These are phyloP conservation scores for Euclidia mi DNA, from an alignment of 2,888 invertebrate genomes.

Conservation along the genomic window DNA sequence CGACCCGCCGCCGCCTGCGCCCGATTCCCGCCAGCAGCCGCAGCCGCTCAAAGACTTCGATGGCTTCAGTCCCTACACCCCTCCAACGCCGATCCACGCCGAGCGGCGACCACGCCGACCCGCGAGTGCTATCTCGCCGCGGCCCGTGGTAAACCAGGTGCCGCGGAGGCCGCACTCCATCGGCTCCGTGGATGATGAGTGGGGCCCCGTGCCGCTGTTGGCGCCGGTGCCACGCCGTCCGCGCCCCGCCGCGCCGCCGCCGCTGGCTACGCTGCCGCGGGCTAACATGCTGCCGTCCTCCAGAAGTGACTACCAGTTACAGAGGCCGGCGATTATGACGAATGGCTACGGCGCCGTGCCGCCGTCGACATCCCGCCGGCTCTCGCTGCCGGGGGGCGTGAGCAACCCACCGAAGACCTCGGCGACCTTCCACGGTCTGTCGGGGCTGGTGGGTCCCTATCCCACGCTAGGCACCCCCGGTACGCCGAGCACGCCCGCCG, in stretches of 20 bases:
- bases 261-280: slow-evolving; percentile 83
- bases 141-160: slow-evolving; percentile 70
- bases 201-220: slow-evolving; percentile 85
- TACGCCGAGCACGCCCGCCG: slow-evolving; percentile 90
- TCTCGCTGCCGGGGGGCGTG: slow-evolving; percentile 89
- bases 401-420: slow-evolving; percentile 89
- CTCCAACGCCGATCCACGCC: slow-evolving; percentile 81
- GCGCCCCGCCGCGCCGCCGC: slow-evolving; percentile 85
- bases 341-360: slow-evolving; percentile 87
- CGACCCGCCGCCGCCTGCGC: slow-evolving; percentile 87
- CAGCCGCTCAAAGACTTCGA: slow-evolving; percentile 75
- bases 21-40: slow-evolving; percentile 64
- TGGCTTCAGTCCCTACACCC: slow-evolving; percentile 89
- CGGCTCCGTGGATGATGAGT: slow-evolving; percentile 85
- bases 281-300: slow-evolving; percentile 90
- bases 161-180: slow-evolving; percentile 91
- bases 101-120: slow-evolving; percentile 83
- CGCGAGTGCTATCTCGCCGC: slow-evolving; percentile 88
- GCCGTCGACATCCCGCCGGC: slow-evolving; percentile 85
- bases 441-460: slow-evolving; percentile 73
- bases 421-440: slow-evolving; percentile 91
- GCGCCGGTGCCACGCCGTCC: slow-evolving; percentile 89
- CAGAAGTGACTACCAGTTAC: slow-evolving; percentile 91
- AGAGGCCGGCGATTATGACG: slow-evolving; percentile 88
- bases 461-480: slow-evolving; percentile 75